Conservation (phyloP, 1,140 invertebrate species). For the Ridgeia piscesae region DNA sequence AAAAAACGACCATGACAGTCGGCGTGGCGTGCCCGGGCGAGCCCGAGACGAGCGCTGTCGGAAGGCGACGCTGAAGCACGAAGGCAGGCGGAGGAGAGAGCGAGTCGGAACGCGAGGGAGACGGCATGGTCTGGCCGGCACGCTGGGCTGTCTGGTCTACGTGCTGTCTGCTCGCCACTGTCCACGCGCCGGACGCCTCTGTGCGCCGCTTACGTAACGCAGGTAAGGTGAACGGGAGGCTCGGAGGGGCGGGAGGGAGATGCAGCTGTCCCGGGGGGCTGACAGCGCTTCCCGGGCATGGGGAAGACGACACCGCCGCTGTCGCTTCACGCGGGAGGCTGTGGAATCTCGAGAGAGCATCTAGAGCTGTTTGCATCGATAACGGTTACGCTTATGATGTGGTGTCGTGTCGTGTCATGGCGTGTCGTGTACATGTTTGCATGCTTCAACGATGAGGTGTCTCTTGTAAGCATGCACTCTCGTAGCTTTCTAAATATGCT, state of each 20-base stretch:
- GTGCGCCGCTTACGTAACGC: not conserved
- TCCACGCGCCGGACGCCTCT: not conserved
- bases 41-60: not conserved
- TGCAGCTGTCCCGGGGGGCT: not conserved
- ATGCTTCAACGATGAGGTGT: too few relatives aligned
- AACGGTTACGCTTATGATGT: not conserved
- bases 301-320: slow-evolving; percentile 2
- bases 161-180: not conserved
- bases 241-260: too few relatives aligned
- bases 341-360: not conserved
- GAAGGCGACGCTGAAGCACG: not conserved
- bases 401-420: too few relatives aligned
- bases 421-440: too few relatives aligned
- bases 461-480: too few relatives aligned
- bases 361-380: too few relatives aligned
- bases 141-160: not conserved
- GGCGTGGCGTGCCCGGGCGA: not conserved
- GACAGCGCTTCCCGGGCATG: too few relatives aligned
- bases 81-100: not conserved
- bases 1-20: not conserved
- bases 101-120: not conserved
- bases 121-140: not conserved
- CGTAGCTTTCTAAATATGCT: too few relatives aligned
- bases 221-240: not conserved
- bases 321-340: not conserved